Evolutionary conservation across 2,888 invertebrate genomes (phyloP), one percentile per base, ranked within the genome.

Genomic region (Leptinotarsa peninsularis): DNA sequence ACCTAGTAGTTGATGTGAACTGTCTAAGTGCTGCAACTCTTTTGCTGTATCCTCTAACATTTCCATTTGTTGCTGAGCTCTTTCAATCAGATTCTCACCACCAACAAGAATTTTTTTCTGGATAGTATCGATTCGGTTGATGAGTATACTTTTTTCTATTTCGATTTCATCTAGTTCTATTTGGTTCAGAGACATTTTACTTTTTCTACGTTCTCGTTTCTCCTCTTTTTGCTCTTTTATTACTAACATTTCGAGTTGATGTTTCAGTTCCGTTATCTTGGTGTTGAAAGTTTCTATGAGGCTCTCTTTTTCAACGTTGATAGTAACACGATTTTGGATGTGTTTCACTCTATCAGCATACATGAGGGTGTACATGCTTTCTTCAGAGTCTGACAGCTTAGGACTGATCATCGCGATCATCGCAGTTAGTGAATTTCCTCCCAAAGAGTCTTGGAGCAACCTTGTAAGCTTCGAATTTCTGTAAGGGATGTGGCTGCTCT

Each of bases 311-410:
- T 98, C 98, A 87, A 96, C 96, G 88, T 99, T 99, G 76, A 98
- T 94, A 84, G 94, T 94, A 73, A 98, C 96, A 82, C 93, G 93
- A 89, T 98, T 98, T 88, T 96, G 95, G 79, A 99, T 98, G 86
- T 95, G 96, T 90, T 98, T 98, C 10, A 98, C 98, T 70, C 98
- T 91, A 89, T 96, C 97, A 0, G 98, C 98, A 89, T 98, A 99
- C 4, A 98, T 92, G 67, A 98, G 90, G 0, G 98, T 98, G 84
- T 96, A 97, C 77, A 98, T 93, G 0, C 97, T 97, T 87, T 98
- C 98, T 84, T 98, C 97, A 85, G 96, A 97, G 89, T 98, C 98
- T 78, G 94, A 91, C 84, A 95, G 95, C 0, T 97, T 96, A 4
- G 98, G 97, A 4, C 98, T 97, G 56, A 98, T 92, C 75, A 97